A percentile compares a stretch with the other conserved stretches of the same genome.
These are phyloP conservation scores for Triplophysa tibetana DNA, from an alignment of 2,113 vertebrate genomes.

Conservation along the genomic window DNA sequence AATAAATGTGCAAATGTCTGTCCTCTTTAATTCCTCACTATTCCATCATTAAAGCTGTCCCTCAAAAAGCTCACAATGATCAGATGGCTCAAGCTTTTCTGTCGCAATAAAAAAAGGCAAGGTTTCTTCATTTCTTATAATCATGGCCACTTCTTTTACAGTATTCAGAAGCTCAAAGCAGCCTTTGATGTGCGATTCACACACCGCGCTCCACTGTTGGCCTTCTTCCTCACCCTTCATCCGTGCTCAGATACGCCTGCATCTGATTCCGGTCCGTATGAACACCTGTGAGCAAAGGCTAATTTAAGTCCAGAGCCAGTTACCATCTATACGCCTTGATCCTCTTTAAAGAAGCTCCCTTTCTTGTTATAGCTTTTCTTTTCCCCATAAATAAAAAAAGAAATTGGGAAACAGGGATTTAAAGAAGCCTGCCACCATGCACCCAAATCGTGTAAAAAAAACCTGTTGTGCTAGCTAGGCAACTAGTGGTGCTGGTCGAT, in stretches of 20 bases:
- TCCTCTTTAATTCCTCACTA: conserved; percentile 63
- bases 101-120: conserved; percentile 54
- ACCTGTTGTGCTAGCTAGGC: conserved; percentile 23
- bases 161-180: conserved; percentile 72
- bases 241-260: conserved; percentile 33
- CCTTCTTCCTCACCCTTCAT: conserved; percentile 32
- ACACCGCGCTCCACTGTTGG: conserved; percentile 32
- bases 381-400: conserved; percentile 67
- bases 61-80: conserved; percentile 41
- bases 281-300: conserved; percentile 41
- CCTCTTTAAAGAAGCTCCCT: conserved; percentile 51
- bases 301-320: conserved; percentile 32
- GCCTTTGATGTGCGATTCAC: conserved; percentile 72
- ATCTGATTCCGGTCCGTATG: conserved; percentile 10
- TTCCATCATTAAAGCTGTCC: conserved; percentile 70
- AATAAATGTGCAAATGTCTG: conserved; percentile 67
- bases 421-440: conserved; percentile 61
- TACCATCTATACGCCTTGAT: conserved; percentile 35
- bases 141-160: conserved; percentile 74
- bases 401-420: conserved; percentile 66
- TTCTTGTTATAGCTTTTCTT: conserved; percentile 55
- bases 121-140: conserved; percentile 75
- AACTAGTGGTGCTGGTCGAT: neutral
- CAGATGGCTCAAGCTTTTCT: conserved; percentile 40
- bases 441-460: conserved; percentile 19